Conservation (phyloP, 1,140 invertebrate genomes). For the Drosophila willistoni region DNA sequence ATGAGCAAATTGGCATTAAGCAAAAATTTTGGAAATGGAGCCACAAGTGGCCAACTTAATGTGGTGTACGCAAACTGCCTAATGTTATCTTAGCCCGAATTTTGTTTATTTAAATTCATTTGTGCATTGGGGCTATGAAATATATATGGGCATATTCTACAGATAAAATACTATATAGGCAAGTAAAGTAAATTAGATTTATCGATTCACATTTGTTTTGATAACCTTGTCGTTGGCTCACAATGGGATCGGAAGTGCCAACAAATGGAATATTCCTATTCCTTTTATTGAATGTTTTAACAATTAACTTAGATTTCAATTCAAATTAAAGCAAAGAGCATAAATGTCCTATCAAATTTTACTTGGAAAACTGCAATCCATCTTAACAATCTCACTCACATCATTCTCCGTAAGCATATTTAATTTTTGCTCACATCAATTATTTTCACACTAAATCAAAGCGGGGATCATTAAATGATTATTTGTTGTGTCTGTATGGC, state of each 20-base stretch:
- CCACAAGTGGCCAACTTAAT: conserved; percentile 61
- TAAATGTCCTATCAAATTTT: too few species aligned
- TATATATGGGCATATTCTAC: conserved; percentile 42
- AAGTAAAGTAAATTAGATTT: conserved; percentile 49
- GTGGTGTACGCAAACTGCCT: conserved; percentile 21
- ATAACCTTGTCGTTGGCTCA: conserved; percentile 37
- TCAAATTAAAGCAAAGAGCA: too few species aligned
- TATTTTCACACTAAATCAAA: conserved; percentile 50
- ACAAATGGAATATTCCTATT: neutral
- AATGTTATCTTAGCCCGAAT: conserved; percentile 27
- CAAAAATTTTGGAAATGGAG: conserved; percentile 43
- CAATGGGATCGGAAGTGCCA: neutral
- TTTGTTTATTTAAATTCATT: conserved; percentile 57
- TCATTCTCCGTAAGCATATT: neutral
- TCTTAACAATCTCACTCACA: neutral
- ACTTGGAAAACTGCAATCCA: too few species aligned
- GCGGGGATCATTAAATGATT: conserved; percentile 49
- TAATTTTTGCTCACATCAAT: conserved; percentile 41
- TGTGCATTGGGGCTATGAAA: conserved; percentile 46
- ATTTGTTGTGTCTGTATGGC: conserved; percentile 38
- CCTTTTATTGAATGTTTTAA: too few species aligned
- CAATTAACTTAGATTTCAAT: too few species aligned
- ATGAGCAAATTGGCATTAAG: conserved; percentile 25
- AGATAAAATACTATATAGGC: conserved; percentile 3
- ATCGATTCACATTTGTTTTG: conserved; percentile 52